These are phyloP conservation scores for Sinelater perroti DNA, from an alignment of 2,888 invertebrate species.

Conservation along the genomic window DNA sequence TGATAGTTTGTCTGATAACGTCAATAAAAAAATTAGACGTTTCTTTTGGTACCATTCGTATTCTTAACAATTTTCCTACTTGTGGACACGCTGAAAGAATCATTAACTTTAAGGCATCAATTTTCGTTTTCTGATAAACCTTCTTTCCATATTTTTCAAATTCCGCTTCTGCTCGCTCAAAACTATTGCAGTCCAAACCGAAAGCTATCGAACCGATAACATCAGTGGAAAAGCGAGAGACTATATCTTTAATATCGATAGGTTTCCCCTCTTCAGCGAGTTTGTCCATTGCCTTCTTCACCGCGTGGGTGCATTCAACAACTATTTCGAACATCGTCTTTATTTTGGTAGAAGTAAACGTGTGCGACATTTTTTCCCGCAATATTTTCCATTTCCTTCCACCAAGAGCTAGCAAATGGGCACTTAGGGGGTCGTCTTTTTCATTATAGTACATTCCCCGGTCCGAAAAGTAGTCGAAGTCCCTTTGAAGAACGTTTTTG, in stretches of 20 bases:
- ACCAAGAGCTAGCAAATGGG: slow-evolving; percentile 52
- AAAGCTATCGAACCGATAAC: slow-evolving; percentile 68
- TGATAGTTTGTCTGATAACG: slow-evolving; percentile 47
- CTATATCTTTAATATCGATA: slow-evolving; percentile 56
- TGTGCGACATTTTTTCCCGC: slow-evolving; percentile 37
- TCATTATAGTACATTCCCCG: slow-evolving; percentile 58
- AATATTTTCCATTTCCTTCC: slow-evolving; percentile 63
- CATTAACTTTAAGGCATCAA: slow-evolving; percentile 20
- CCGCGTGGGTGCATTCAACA: slow-evolving; percentile 20
- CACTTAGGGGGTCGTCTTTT: slow-evolving; percentile 56
- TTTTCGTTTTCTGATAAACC: slow-evolving; percentile 29
- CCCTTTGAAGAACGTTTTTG: slow-evolving; percentile 58
- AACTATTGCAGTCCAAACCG: slow-evolving; percentile 68
- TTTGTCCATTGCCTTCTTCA: slow-evolving; percentile 25
- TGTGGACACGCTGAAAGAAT: slow-evolving; percentile 38
- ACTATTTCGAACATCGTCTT: slow-evolving; percentile 40
- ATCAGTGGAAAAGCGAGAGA: slow-evolving; percentile 66
- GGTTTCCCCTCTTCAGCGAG: not conserved
- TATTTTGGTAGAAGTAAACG: slow-evolving; percentile 43
- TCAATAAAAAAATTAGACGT: slow-evolving; percentile 49
- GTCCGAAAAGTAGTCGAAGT: slow-evolving; percentile 61
- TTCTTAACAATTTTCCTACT: slow-evolving; percentile 35
- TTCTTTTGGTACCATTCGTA: slow-evolving; percentile 36
- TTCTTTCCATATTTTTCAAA: slow-evolving; percentile 54
- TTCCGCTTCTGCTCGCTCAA: slow-evolving; percentile 63